These are phyloP conservation scores for Deroptyus accipitrinus DNA, from an alignment of 2,113 vertebrate species.

Conservation along the genomic window DNA sequence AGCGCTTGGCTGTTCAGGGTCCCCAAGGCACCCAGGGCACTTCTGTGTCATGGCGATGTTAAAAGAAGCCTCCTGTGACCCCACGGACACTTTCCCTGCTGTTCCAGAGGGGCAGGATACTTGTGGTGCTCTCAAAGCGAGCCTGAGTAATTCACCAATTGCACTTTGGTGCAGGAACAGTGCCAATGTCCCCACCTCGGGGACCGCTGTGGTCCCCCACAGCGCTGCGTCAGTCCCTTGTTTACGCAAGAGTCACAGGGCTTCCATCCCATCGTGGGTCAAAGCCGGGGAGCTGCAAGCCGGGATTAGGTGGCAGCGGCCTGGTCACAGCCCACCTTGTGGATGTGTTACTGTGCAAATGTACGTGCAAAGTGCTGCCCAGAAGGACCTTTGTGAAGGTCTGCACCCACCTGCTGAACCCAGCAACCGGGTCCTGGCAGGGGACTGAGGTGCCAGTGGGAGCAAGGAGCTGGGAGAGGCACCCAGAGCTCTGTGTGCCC, in stretches of 20 bases:
- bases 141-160: neutral
- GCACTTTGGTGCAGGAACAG: neutral
- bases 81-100: fast-evolving
- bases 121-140: neutral
- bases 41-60: fast-evolving
- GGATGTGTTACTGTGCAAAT: fast-evolving
- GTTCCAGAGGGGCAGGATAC: too few relatives aligned
- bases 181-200: fast-evolving
- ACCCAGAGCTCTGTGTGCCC: fast-evolving
- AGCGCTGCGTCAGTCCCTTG: fast-evolving
- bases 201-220: fast-evolving
- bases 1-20: neutral
- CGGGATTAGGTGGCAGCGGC: fast-evolving
- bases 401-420: neutral
- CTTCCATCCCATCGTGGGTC: fast-evolving
- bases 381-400: neutral
- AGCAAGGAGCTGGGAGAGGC: neutral
- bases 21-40: fast-evolving
- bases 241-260: fast-evolving
- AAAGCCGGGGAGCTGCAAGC: neutral
- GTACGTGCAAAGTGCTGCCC: neutral
- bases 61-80: neutral
- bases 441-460: neutral
- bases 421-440: neutral
- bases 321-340: neutral